phyloP scores from a whole-genome alignment of 1,140 invertebrate genomes.

The Coboldia fuscipes region DNA sequence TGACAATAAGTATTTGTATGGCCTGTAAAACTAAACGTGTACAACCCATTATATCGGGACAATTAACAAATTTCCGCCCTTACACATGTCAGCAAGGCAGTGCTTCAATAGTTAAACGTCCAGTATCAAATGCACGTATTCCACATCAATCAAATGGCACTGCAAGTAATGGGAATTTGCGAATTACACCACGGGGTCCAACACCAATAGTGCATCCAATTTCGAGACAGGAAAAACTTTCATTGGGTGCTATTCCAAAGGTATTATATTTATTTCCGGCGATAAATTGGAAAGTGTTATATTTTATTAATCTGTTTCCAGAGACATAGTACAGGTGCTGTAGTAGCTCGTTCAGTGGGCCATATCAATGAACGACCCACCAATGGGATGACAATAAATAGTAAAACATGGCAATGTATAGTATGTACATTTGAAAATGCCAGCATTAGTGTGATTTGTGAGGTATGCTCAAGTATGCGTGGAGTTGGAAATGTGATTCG shows the following conservation, averaged over 20 bases:
- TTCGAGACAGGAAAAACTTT: slow-evolving; percentile 11
- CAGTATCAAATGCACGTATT: background rate
- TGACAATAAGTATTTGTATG: slow-evolving; percentile 44
- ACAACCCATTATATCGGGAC: slow-evolving; percentile 8
- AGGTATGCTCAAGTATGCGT: slow-evolving; percentile 57
- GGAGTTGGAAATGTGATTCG: no score
- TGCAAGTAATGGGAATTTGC: slow-evolving; percentile 1
- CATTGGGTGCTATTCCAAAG: slow-evolving; percentile 15
- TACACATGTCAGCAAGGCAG: slow-evolving; percentile 4
- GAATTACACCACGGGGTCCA: slow-evolving; percentile 2
- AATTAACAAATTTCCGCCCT: slow-evolving; percentile 6
- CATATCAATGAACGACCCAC: slow-evolving; percentile 7
- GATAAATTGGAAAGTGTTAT: background rate
- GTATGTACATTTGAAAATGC: slow-evolving; percentile 65
- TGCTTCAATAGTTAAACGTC: background rate
- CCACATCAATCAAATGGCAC: background rate
- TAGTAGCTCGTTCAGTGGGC: slow-evolving; percentile 7
- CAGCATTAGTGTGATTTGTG: slow-evolving; percentile 41
- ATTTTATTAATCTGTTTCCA: slow-evolving; percentile 1
- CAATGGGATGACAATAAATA: slow-evolving; percentile 5
- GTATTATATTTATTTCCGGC: slow-evolving; percentile 1
- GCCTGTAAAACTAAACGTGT: slow-evolving; percentile 39
- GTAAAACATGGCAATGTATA: slow-evolving; percentile 47
- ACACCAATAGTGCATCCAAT: slow-evolving; percentile 5
- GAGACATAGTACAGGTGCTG: slow-evolving; percentile 18